Evolutionary conservation across 2,888 invertebrate genomes (phyloP).

Genomic region (Allolobophora icterica): DNA sequence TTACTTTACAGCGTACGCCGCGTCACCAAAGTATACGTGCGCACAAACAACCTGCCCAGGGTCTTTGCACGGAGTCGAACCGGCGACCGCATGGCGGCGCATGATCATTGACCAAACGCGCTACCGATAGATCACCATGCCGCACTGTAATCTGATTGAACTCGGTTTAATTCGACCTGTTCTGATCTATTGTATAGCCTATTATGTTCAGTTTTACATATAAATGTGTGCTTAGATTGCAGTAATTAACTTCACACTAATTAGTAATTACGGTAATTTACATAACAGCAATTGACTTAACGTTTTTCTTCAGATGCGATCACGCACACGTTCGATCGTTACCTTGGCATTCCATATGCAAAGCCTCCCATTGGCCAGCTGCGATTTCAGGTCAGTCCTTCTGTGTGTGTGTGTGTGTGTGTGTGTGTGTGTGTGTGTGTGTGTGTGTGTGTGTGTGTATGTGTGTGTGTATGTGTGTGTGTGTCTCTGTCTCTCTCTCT

Average conservation of each 20-base stretch:
- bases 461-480: not conserved
- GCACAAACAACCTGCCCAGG: too few species aligned
- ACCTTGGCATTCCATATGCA: conserved; percentile 46
- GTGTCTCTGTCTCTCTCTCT: conserved; percentile 27
- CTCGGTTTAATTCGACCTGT: too few species aligned
- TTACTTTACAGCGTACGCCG: too few species aligned
- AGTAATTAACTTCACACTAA: not conserved
- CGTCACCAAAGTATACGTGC: too few species aligned
- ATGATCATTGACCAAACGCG: too few species aligned
- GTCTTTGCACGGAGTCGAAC: too few species aligned
- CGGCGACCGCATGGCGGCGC: too few species aligned
- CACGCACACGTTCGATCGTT: conserved; percentile 41
- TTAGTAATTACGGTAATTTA: not conserved
- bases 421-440: not conserved
- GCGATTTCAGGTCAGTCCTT: conserved; percentile 44
- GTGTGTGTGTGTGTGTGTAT: not conserved
- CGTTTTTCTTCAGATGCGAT: conserved; percentile 35
- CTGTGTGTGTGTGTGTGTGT: not conserved
- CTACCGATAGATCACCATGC: too few species aligned
- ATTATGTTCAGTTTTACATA: too few species aligned
- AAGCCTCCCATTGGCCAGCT: conserved; percentile 44
- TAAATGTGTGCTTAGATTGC: not conserved
- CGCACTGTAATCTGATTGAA: not conserved
- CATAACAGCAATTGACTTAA: not conserved
- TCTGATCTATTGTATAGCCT: not conserved